Base-by-base conservation (phyloP, 2,797 vertebrate species). In the Microcaecilia unicolor region DNA sequence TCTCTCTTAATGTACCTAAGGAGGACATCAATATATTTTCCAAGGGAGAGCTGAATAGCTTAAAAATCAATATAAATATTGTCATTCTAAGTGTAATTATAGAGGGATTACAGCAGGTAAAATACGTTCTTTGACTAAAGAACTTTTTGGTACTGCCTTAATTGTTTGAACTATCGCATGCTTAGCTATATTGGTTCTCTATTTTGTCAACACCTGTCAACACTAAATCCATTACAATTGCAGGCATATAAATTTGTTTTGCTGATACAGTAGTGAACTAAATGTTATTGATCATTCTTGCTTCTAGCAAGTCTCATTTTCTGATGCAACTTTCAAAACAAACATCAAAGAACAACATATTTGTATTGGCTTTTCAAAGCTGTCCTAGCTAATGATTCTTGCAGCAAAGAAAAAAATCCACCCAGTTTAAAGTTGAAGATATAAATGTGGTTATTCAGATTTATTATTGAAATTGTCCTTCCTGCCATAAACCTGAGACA, bases 341-440 rank as follows among this genome's bases (percentile, higher is more conserved):
- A 38, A 17, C 20, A 9, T 25, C 11, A 26, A 14, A 27, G 43
- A 43, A 26, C 26, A 26, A 11, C 10, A 8, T n/a, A 8, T 21
- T 26, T 11, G 12, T 25, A 33, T 38, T 38, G 18, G 24, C 10
- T 20, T 31, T 31, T n/a, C 20, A 31, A 31, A 30, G 25, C 23
- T 22, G 18, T 25, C 19, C 22, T 18, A 14, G 25, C 19, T 34
- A 34, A 23, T 26, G 18, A 26, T 19, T 33, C 29, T 16, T 17
- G 5, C n/a, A n/a, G n/a, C 44, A 13, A 44, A 35, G 36, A 18
- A 28, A 26, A 23, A 31, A 36, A 44, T 26, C 44, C 28, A 22
- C n/a, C 25, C 36, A 33, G 41, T 26, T 18, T n/a, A 21, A 12
- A 44, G 31, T 18, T 19, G 28, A 31, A 41, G 37, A n/a, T n/a